Evolutionary conservation across 2,888 invertebrate genomes (phyloP).

Genomic region (Smittia aterrima): DNA sequence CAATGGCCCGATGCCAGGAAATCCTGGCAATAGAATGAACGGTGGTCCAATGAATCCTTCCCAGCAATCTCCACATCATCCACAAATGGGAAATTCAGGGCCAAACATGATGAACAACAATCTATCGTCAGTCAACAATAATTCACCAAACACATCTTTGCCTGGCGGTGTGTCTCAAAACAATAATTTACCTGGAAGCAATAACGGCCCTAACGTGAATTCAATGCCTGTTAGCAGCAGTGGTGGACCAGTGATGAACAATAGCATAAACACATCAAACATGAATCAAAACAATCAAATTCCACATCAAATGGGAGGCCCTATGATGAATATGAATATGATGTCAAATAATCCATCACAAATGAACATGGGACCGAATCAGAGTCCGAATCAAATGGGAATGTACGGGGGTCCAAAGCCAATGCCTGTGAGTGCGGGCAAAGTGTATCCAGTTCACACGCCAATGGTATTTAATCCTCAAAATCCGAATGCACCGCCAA

Average conservation of each 20-base stretch:
- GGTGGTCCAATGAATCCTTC: conserved; percentile 43
- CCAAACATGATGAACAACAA: conserved; percentile 37
- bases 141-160: conserved; percentile 5
- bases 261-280: conserved; percentile 26
- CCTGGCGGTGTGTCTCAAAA: conserved; percentile 45
- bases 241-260: background rate
- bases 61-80: conserved; percentile 45
- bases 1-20: conserved; percentile 48
- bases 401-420: conserved; percentile 69
- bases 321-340: conserved; percentile 25
- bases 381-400: conserved; percentile 48
- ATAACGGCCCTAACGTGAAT: conserved; percentile 43
- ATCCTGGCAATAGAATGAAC: conserved; percentile 58
- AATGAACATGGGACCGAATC: conserved; percentile 47
- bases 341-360: conserved; percentile 45
- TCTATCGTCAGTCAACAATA: background rate
- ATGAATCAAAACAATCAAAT: conserved; percentile 33
- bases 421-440: conserved; percentile 83
- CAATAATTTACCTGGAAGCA: conserved; percentile 45
- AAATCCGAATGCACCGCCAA: conserved; percentile 97
- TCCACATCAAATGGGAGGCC: conserved; percentile 23
- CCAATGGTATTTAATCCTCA: conserved; percentile 98
- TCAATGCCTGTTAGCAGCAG: background rate
- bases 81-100: conserved; percentile 39
- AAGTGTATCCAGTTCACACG: conserved; percentile 92